These are phyloP conservation scores for Chamaetylas fuelleborni DNA, from an alignment of 2,113 vertebrate genomes.

Conservation along the genomic window DNA sequence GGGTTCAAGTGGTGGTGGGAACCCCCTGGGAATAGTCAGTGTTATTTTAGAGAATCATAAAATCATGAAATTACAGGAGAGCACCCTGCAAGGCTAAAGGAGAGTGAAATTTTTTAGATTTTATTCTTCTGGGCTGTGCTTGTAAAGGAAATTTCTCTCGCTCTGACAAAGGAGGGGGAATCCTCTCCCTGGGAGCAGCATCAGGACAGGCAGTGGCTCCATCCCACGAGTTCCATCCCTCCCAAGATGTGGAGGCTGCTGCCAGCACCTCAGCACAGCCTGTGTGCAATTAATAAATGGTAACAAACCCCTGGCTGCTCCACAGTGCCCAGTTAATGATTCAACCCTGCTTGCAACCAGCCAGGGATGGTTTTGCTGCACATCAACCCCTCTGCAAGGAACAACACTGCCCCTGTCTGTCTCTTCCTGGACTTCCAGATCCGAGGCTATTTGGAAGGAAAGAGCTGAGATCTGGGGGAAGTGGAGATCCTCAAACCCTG, in stretches of 20 bases:
- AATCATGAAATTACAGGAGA: neutral
- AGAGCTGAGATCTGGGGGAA: accelerated
- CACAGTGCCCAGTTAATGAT: neutral
- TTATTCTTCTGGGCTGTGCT: neutral
- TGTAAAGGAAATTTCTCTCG: neutral
- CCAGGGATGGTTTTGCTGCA: accelerated
- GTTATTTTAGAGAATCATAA: neutral
- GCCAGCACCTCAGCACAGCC: neutral
- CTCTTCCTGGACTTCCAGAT: neutral
- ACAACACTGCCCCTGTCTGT: neutral
- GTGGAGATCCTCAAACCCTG: neutral
- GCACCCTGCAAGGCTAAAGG: neutral
- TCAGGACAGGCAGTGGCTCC: neutral
- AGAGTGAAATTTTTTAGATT: neutral
- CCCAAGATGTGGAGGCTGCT: neutral
- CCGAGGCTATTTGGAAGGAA: neutral
- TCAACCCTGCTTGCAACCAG: neutral
- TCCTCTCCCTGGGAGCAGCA: neutral
- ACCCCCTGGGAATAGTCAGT: neutral
- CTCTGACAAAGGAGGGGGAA: accelerated
- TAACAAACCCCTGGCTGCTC: neutral
- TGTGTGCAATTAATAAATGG: accelerated
- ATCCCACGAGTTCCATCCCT: accelerated
- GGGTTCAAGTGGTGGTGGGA: accelerated
- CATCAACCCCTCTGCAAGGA: neutral